These are phyloP conservation scores for Paragorgia papillata DNA, from an alignment of 92 coral and sea anemone species.

Conservation along the genomic window DNA sequence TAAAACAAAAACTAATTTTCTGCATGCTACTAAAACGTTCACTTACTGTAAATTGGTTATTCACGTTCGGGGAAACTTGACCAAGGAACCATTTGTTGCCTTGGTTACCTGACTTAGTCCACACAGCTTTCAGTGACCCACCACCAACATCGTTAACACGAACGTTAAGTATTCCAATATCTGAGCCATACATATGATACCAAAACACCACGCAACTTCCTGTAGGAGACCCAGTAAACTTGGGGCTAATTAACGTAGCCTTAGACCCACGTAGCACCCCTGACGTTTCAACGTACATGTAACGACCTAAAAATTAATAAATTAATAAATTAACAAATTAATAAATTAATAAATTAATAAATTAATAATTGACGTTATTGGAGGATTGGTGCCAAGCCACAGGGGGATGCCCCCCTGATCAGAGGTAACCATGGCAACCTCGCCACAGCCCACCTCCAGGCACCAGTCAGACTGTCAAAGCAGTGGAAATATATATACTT, in stretches of 20 bases:
- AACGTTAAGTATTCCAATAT: slow-evolving; percentile 83
- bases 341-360: neutral
- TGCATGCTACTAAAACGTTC: too few species aligned
- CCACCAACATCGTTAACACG: slow-evolving; percentile 62
- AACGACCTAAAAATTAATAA: slow-evolving; percentile 67
- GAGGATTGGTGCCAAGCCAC: too few species aligned
- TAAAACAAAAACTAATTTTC: too few species aligned
- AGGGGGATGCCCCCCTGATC: too few species aligned
- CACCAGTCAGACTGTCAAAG: too few species aligned
- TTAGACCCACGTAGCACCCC: slow-evolving; percentile 48
- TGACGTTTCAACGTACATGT: slow-evolving; percentile 83
- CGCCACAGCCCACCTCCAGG: too few species aligned
- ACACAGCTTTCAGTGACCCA: slow-evolving; percentile 59
- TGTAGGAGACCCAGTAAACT: slow-evolving; percentile 54
- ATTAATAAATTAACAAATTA: neutral
- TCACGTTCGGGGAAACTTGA: slow-evolving; percentile 67
- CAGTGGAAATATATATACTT: too few species aligned
- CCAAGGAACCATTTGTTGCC: slow-evolving; percentile 96
- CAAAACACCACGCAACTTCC: slow-evolving; percentile 93
- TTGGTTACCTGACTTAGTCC: slow-evolving; percentile 80
- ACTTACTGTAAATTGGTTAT: slow-evolving; percentile 39
- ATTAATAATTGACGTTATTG: too few species aligned
- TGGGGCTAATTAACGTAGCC: slow-evolving; percentile 76
- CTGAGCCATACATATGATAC: slow-evolving; percentile 96
- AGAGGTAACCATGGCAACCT: too few species aligned